phyloP scores from a whole-genome alignment of 2,113 vertebrate genomes.

The Anthoscopus minutus region DNA sequence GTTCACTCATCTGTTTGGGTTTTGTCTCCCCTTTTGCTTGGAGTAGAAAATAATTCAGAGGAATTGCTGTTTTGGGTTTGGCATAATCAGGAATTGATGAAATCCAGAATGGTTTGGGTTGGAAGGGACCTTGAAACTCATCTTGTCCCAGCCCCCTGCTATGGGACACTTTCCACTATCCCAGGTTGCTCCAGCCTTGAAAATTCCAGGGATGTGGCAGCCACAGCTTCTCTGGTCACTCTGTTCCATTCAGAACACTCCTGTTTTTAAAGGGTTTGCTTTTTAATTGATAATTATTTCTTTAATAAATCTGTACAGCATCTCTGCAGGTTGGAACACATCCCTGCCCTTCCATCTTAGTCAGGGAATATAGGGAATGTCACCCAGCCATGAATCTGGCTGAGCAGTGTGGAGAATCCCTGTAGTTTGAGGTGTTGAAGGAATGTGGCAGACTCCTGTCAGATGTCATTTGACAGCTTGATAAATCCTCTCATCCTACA shows the following conservation, averaged over 20 bases:
- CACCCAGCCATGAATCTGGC: neutral
- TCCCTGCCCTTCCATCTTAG: neutral
- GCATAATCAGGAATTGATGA: neutral
- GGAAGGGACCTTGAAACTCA: neutral
- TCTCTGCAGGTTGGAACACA: neutral
- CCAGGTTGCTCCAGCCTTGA: neutral
- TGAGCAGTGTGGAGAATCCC: neutral
- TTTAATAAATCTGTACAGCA: neutral
- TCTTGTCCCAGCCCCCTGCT: neutral
- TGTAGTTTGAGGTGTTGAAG: neutral
- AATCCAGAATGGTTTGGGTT: neutral
- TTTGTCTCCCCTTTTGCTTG: neutral
- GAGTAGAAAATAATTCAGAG: neutral
- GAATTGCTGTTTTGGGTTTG: neutral
- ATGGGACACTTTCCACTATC: neutral
- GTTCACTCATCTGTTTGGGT: neutral
- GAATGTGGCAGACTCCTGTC: neutral
- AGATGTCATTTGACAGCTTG: neutral
- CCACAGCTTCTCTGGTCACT: neutral
- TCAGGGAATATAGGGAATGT: neutral
- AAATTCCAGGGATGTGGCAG: neutral
- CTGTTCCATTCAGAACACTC: neutral
- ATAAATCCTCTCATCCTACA: neutral
- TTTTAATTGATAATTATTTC: neutral
- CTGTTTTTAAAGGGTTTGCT: neutral